Base-by-base conservation (phyloP, 1,140 invertebrate genomes). In the Laodelphax striatellus region DNA sequence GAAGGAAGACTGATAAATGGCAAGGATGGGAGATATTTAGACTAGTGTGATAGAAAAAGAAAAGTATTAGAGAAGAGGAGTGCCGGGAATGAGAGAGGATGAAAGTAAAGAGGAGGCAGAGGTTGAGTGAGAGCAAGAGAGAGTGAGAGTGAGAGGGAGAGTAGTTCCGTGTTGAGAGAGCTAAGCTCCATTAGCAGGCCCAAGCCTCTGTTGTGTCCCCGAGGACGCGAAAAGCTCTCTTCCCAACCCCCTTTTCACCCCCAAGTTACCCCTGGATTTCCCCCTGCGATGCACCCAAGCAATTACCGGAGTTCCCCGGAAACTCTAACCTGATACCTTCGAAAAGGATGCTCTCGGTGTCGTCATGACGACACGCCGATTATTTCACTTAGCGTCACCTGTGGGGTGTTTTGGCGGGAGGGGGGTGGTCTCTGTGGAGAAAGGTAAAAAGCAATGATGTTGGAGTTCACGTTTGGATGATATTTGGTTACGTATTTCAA, bases 241-340 rank as follows among this genome's bases (percentile, higher is more conserved):
- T 1, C 24, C 24, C 24, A 4, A 8, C 46, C 46, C 46, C 46
- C 46, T 17, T 17, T n/a, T n/a, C n/a, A n/a, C 46, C 16, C 16
- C 9, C 43, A 4, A 4, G 17, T 9, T 4, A 19, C 43, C 46
- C 11, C 34, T 11, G 34, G 34, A 11, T 50, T 11, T 17, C 21
- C 46, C 46, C 21, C 46, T 19, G 16, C 46, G 34, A 38, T 38
- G 34, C 46, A 22, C 46, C 46, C 16, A 19, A 50, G 46, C 46
- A 50, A 50, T 50, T 50, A 50, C 46, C 46, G 46, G 46, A 50
- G 46, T 50, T 22, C 46, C 21, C 46, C 46, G 46, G 46, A 50
- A 50, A 50, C 46, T 50, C 46, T 50, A 50, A 17, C 46, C 46
- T 50, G 46, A 50, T 50, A 50, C 46, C 46, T 50, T 50, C 5